Percentiles rank a stretch among this genome's conserved stretches.
Conservation (phyloP, 2,113 vertebrate species). For the Cathartes aura region DNA sequence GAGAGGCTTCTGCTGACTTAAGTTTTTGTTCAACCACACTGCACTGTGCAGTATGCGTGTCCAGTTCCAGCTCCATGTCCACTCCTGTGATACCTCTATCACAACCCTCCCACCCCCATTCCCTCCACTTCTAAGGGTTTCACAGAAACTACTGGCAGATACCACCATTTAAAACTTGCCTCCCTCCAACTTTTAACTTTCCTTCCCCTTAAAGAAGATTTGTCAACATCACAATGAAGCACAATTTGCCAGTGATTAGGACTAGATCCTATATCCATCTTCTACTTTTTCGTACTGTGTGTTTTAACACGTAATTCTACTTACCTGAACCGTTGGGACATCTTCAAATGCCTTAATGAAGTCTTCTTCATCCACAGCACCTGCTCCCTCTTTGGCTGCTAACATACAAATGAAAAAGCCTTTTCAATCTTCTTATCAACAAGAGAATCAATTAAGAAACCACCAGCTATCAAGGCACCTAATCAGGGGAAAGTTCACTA, state of each 20-base stretch:
- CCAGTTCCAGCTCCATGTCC: neutral
- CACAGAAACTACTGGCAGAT: neutral
- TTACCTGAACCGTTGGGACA: conserved; percentile 90
- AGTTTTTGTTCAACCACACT: neutral
- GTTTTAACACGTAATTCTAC: neutral
- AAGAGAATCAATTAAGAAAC: conserved; percentile 37
- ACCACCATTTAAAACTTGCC: neutral
- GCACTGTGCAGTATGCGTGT: neutral
- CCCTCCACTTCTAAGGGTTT: neutral
- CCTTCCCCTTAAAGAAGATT: neutral
- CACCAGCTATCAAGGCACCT: neutral
- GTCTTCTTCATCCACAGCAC: conserved; percentile 96
- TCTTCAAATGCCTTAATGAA: conserved; percentile 97
- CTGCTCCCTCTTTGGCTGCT: conserved; percentile 91
- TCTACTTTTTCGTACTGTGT: neutral
- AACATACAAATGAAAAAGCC: conserved; percentile 37
- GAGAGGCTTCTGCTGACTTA: neutral
- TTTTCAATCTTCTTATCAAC: conserved; percentile 23
- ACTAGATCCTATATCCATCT: neutral
- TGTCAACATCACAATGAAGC: neutral
- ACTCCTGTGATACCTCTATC: neutral
- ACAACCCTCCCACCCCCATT: neutral
- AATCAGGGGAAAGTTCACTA: conserved; percentile 3
- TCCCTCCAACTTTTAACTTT: neutral
- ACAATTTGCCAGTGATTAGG: neutral